These are phyloP conservation scores for Tholera decimalis DNA, from an alignment of 2,888 invertebrate genomes.

Conservation along the genomic window DNA sequence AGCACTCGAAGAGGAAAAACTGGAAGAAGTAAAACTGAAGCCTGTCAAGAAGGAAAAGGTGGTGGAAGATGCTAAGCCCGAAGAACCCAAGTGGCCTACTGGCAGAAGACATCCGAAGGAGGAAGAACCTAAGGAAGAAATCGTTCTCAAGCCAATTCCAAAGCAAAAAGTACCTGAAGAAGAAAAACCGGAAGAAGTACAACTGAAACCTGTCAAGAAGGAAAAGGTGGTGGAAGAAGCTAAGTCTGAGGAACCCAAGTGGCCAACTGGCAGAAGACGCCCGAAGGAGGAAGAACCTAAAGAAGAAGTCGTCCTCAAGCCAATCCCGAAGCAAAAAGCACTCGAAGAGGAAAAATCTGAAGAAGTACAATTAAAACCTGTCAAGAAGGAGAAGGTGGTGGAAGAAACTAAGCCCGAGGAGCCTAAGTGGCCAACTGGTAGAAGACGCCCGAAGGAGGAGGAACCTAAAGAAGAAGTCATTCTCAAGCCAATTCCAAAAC, in stretches of 20 bases:
- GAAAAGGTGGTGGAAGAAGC: constrained; percentile 75
- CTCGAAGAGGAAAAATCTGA: not conserved
- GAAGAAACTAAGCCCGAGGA: constrained; percentile 27
- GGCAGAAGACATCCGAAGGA: constrained; percentile 67
- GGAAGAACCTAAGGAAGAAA: constrained; percentile 23
- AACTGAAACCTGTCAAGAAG: constrained; percentile 78
- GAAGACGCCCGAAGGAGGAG: not conserved
- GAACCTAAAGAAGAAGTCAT: not conserved
- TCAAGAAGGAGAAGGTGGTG: constrained; percentile 12
- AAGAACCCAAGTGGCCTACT: constrained; percentile 68
- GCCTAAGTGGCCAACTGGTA: not conserved
- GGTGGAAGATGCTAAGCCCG: constrained; percentile 11
- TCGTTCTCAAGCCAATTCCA: constrained; percentile 37
- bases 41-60: not conserved
- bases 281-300: constrained; percentile 4
- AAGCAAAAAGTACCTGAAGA: constrained; percentile 1
- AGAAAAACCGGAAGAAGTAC: constrained; percentile 69
- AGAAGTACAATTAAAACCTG: not conserved
- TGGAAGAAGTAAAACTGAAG: not conserved
- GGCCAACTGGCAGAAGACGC: constrained; percentile 6
- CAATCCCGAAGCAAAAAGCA: not conserved
- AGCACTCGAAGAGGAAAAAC: not conserved
- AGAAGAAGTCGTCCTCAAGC: constrained; percentile 7
- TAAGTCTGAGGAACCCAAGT: constrained; percentile 56
- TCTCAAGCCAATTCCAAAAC: not conserved